phyloP scores from a whole-genome alignment of 2,888 invertebrate species.

The Tuta absoluta region DNA sequence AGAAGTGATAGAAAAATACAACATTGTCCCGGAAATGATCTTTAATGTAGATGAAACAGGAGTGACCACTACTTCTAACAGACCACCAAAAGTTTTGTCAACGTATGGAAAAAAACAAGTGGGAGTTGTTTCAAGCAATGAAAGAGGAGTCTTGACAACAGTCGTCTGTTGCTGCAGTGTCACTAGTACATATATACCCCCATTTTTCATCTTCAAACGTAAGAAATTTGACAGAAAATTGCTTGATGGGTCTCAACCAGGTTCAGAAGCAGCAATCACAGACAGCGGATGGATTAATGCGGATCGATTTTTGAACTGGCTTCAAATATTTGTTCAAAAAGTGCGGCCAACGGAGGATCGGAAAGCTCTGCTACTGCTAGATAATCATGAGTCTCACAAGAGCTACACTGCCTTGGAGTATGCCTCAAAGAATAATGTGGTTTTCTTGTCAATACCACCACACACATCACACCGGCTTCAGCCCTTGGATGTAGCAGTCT shows the following conservation, averaged over 20 bases:
- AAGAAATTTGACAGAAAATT: slow-evolving; percentile 32
- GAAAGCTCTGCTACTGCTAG: slow-evolving; percentile 28
- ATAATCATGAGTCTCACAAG: slow-evolving; percentile 33
- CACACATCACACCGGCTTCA: too few species aligned
- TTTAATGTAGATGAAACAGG: slow-evolving; percentile 30
- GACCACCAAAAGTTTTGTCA: slow-evolving; percentile 17
- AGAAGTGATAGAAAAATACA: slow-evolving; percentile 20
- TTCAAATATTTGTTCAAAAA: slow-evolving; percentile 31
- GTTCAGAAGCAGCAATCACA: slow-evolving; percentile 33
- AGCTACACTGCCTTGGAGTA: slow-evolving; percentile 29
- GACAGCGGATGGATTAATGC: slow-evolving; percentile 38
- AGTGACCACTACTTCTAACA: background rate
- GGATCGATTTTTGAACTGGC: slow-evolving; percentile 36
- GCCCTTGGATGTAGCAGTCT: slow-evolving; percentile 24
- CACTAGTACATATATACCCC: slow-evolving; percentile 40
- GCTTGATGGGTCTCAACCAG: slow-evolving; percentile 40
- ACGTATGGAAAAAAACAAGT: slow-evolving; percentile 22
- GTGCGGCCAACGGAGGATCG: slow-evolving; percentile 23
- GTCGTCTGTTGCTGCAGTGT: slow-evolving; percentile 30
- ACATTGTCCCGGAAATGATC: slow-evolving; percentile 15
- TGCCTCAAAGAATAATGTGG: slow-evolving; percentile 31
- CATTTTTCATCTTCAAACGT: slow-evolving; percentile 19
- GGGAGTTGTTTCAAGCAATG: slow-evolving; percentile 2
- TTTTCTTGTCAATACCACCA: slow-evolving; percentile 33
- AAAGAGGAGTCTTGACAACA: slow-evolving; percentile 18